Evolutionary conservation across 53 echinoderm and acorn worm species (phyloP), one percentile per base, ranked within the genome.

Genomic region (Pentamera pediparva): DNA sequence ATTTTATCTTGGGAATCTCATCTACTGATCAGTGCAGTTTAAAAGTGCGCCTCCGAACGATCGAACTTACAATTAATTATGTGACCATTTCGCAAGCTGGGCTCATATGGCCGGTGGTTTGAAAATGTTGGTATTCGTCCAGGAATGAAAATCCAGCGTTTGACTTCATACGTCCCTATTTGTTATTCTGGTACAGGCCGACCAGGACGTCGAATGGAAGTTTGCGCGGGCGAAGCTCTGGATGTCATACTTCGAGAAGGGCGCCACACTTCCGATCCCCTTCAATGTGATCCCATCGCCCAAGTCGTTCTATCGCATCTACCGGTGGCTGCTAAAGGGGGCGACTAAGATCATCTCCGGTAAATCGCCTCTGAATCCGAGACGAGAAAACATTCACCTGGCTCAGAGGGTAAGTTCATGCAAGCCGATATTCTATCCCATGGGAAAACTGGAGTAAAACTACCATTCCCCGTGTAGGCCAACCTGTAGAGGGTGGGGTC

Each of bases 151-250:
- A n/a, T n/a, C n/a, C n/a, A n/a, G n/a, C n/a, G n/a, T n/a, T n/a
- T n/a, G n/a, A n/a, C n/a, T n/a, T n/a, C n/a, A n/a, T n/a, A n/a
- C n/a, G n/a, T n/a, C n/a, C n/a, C n/a, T n/a, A n/a, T n/a, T n/a
- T n/a, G n/a, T n/a, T n/a, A n/a, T n/a, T n/a, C n/a, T n/a, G n/a
- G 3, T 26, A 19, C 56, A 98, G 98, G 89, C 82, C 64, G 98
- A 98, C 25, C 86, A 98, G 65, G 98, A 92, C 21, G 98, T 98
- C 28, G 98, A 92, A 54, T 92, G 91, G 98, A 92, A 98, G 49
- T 98, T 89, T 36, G 98, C 98, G 20, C 88, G 98, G 3, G 86
- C 98, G 7, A 82, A 92, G 49, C 84, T 98, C 7, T 98, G 98
- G 98, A 77, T 98, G 55, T 98, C 98, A 0, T 98, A 89, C 43